These are phyloP conservation scores for Ophioninae sp. DNA, from an alignment of 2,888 invertebrate species.

Conservation along the genomic window DNA sequence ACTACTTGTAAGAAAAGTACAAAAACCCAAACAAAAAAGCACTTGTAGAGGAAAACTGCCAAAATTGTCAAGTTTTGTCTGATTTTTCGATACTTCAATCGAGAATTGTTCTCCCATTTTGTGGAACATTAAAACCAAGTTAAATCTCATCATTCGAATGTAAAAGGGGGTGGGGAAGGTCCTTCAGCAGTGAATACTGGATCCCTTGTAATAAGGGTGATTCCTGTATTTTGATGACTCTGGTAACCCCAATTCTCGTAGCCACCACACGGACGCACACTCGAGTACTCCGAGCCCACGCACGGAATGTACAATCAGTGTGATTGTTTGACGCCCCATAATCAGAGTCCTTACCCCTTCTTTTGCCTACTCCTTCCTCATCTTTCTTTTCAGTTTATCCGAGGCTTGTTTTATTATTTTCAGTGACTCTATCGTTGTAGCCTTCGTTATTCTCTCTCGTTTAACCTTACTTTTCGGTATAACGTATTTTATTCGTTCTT, in stretches of 20 bases:
- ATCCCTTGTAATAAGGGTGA: constrained; percentile 43
- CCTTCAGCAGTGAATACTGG: constrained; percentile 3
- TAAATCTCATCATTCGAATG: not conserved
- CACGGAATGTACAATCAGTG: constrained; percentile 79
- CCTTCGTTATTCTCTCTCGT: constrained; percentile 61
- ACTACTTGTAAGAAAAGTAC: too few species aligned
- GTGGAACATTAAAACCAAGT: not conserved
- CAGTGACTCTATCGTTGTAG: constrained; percentile 46
- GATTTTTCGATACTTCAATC: not conserved
- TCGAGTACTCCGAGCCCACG: constrained; percentile 66
- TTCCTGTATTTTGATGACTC: constrained; percentile 29
- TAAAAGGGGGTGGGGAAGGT: not conserved
- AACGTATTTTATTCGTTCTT: constrained; percentile 57
- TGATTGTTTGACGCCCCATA: constrained; percentile 82
- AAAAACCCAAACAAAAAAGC: too few species aligned
- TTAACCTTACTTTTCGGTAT: constrained; percentile 55
- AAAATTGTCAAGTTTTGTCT: too few species aligned
- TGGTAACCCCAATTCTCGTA: constrained; percentile 32
- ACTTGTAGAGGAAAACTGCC: too few species aligned
- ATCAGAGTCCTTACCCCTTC: constrained; percentile 79
- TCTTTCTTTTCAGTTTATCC: constrained; percentile 49
- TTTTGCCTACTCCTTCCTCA: constrained; percentile 61
- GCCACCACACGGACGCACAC: constrained; percentile 41
- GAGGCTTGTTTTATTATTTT: constrained; percentile 57
- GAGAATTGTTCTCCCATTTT: not conserved